Evolutionary conservation across 2,113 vertebrate species (phyloP).

Genomic region (Neolamprologus falcicula): DNA sequence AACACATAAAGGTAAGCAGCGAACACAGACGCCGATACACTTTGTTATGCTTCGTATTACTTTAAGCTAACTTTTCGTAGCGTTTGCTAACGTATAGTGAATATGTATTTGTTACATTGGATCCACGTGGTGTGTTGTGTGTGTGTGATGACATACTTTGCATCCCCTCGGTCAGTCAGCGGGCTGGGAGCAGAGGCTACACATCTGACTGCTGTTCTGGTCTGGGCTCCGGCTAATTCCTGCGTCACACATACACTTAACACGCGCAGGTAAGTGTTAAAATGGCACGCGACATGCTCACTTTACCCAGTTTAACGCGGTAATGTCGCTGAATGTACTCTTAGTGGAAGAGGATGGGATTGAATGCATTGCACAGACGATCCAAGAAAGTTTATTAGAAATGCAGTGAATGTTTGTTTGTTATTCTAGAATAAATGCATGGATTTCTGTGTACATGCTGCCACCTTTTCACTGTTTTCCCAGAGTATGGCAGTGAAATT

Average conservation of each 20-base stretch:
- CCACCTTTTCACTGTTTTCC: background rate
- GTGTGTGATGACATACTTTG: background rate
- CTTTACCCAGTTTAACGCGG: background rate
- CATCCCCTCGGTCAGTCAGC: background rate
- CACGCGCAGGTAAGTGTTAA: conserved; percentile 18
- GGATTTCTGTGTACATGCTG: background rate
- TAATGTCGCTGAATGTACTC: background rate
- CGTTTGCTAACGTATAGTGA: background rate
- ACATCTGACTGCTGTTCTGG: background rate
- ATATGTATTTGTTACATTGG: background rate
- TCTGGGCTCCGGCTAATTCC: conserved; percentile 2
- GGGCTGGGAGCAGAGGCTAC: background rate
- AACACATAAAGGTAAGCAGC: background rate
- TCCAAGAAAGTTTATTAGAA: background rate
- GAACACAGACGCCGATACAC: accelerated
- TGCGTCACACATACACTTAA: background rate
- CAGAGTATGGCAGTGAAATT: background rate
- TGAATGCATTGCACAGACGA: background rate
- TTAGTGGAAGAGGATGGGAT: background rate
- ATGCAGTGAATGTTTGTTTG: background rate
- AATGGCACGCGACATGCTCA: background rate
- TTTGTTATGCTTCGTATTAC: too few species aligned
- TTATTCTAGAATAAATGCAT: background rate
- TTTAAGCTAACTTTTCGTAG: background rate
- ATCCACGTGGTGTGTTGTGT: conserved; percentile 23